phyloP scores from a whole-genome alignment of 53 echinoderm and acorn worm species.

The Holothuria scabra region DNA sequence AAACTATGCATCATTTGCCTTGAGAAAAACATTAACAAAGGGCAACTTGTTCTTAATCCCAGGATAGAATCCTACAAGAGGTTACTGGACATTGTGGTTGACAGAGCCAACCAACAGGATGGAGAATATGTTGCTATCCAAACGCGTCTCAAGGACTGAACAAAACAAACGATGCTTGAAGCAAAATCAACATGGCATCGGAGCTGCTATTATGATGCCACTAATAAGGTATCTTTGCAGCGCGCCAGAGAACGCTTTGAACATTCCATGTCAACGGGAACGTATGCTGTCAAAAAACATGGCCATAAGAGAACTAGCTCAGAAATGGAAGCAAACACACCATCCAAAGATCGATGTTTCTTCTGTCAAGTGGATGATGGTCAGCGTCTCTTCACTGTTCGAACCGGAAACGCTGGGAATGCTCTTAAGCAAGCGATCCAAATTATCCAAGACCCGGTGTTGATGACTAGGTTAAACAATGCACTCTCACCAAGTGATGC shows the following conservation, averaged over 20 bases:
- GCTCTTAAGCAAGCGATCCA: slow-evolving; percentile 36
- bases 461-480: too few species aligned
- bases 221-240: slow-evolving; percentile 46
- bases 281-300: slow-evolving; percentile 28
- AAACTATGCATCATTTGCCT: too few species aligned
- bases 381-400: slow-evolving; percentile 17
- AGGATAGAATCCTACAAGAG: too few species aligned
- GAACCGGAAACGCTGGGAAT: slow-evolving; percentile 31
- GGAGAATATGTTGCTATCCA: too few species aligned
- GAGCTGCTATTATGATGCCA: slow-evolving; percentile 42
- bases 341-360: too few species aligned
- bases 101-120: neutral
- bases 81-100: neutral
- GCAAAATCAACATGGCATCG: slow-evolving; percentile 50
- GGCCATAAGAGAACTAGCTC: slow-evolving; percentile 17
- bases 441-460: slow-evolving; percentile 40
- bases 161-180: slow-evolving; percentile 30
- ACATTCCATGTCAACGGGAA: too few species aligned
- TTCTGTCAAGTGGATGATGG: too few species aligned
- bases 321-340: too few species aligned
- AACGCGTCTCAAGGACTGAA: too few species aligned
- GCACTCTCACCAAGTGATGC: too few species aligned
- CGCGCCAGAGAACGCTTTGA: slow-evolving; percentile 41
- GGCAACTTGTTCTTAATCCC: too few species aligned
- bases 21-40: too few species aligned